Evolutionary conservation across 2,113 vertebrate genomes (phyloP).

Genomic region (Mola mola): DNA sequence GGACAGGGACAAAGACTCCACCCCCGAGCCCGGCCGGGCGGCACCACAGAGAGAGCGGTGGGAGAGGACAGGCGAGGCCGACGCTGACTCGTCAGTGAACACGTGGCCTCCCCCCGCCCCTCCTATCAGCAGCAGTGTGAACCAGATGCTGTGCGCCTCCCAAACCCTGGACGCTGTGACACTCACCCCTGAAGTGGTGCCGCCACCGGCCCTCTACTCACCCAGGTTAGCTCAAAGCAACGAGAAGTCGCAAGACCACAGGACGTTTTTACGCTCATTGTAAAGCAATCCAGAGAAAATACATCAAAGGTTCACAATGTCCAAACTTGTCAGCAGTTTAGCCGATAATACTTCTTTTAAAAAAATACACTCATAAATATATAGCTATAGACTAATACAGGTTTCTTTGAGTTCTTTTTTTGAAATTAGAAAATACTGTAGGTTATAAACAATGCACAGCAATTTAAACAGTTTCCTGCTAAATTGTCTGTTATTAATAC

Average conservation of each 20-base stretch:
- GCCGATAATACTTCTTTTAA: too few relatives aligned
- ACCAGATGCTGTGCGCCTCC: slow-evolving; percentile 80
- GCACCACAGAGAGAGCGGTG: slow-evolving; percentile 25
- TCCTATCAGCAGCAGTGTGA: slow-evolving; percentile 68
- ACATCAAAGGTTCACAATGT: too few relatives aligned
- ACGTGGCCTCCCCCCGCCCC: neutral
- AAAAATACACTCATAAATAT: too few relatives aligned
- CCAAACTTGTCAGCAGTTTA: too few relatives aligned
- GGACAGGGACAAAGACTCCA: slow-evolving; percentile 47
- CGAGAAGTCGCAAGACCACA: too few relatives aligned
- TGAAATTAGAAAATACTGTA: too few relatives aligned
- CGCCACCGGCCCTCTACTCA: slow-evolving; percentile 73
- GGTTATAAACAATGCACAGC: too few relatives aligned
- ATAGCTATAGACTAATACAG: too few relatives aligned
- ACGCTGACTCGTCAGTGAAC: slow-evolving; percentile 3
- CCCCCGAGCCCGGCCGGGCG: slow-evolving; percentile 48
- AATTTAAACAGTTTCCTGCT: too few relatives aligned
- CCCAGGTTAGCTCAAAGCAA: slow-evolving; percentile 76
- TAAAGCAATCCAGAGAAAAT: too few relatives aligned
- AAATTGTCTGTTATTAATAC: neutral
- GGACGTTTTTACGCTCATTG: too few relatives aligned
- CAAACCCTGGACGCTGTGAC: slow-evolving; percentile 83
- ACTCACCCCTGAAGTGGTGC: slow-evolving; percentile 78
- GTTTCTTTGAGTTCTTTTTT: too few relatives aligned
- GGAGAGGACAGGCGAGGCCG: slow-evolving; percentile 35